phyloP scores from a whole-genome alignment of 2,888 invertebrate genomes.

The Deroplatys truncata region DNA sequence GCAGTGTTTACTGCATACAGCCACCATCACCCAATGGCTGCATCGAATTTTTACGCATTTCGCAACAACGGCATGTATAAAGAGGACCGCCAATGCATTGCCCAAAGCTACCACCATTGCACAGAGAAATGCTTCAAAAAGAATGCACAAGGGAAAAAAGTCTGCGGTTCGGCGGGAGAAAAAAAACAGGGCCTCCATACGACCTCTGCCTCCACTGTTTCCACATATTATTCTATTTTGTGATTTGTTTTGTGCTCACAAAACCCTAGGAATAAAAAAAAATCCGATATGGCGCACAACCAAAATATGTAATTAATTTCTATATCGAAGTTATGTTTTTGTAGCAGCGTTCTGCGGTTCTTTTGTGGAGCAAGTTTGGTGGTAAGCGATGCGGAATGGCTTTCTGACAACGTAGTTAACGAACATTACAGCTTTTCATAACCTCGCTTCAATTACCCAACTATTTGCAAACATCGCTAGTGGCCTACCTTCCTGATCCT shows the following conservation, averaged over 20 bases:
- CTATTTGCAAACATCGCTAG: too few species aligned
- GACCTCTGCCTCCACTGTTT: neutral
- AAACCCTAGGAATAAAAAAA: neutral
- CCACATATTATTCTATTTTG: neutral
- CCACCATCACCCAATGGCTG: neutral
- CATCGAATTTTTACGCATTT: neutral
- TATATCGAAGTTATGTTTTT: neutral
- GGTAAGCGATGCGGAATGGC: neutral
- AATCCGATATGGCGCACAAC: neutral
- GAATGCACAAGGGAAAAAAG: neutral
- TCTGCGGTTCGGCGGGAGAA: neutral
- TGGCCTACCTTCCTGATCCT: too few species aligned
- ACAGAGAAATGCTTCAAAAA: neutral
- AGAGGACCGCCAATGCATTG: neutral
- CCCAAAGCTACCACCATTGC: too few species aligned
- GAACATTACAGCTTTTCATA: neutral
- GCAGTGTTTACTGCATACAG: neutral
- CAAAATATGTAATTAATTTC: slow-evolving; percentile 16
- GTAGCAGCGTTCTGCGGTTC: neutral
- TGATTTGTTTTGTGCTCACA: neutral
- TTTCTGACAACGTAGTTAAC: neutral
- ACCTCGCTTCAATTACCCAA: neutral
- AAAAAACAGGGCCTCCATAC: neutral
- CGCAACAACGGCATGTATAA: neutral
- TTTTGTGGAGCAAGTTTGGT: neutral